Base-by-base conservation (phyloP, 1,140 invertebrate species). In the Neodiprion lecontei region DNA sequence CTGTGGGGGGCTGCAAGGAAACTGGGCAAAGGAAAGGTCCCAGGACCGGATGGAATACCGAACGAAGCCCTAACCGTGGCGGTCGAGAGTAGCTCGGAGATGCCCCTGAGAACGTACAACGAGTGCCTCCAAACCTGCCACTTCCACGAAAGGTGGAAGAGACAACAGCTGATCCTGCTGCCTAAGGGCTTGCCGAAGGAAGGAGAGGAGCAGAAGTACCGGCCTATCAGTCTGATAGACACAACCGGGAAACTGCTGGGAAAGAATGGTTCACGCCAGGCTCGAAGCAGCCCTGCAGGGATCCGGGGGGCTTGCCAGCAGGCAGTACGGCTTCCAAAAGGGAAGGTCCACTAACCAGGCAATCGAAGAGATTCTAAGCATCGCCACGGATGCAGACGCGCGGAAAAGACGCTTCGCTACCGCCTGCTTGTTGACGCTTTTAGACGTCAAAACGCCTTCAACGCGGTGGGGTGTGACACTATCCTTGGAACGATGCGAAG, bases 401-500 rank as follows among this genome's bases (percentile, higher is more conserved):
- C 53, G 53, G n/a, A 61, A 61, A 11, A n/a, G 10, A 11, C n/a
- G 10, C n/a, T 11, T 11, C n/a, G 10, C 53, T 11, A n/a, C 53
- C n/a, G n/a, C 10, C 10, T 21, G 17, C 17, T 21, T 21, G 17
- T 21, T 21, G 17, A 21, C 17, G 17, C 0, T 21, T 21, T 21
- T 0, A 21, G 17, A 21, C 17, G 17, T 21, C 17, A 21, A 21
- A 21, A 21, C 17, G 17, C 17, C 17, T 21, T 21, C 17, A 21
- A 21, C 17, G 17, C 17, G 17, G 17, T 21, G 17, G 17, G 17
- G 17, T 61, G 53, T 11, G 72, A 23, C n/a, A 65, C 49, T n/a
- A 80, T 80, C 40, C 17, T 77, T 65, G 50, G 68, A 11, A 79
- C 77, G 9, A 67, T 81, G 8, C 48, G 12, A 14, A 66, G 11